Percentiles rank a stretch among this genome's conserved stretches.
Conservation (phyloP, 1,140 invertebrate species). For the Atta colombica region DNA sequence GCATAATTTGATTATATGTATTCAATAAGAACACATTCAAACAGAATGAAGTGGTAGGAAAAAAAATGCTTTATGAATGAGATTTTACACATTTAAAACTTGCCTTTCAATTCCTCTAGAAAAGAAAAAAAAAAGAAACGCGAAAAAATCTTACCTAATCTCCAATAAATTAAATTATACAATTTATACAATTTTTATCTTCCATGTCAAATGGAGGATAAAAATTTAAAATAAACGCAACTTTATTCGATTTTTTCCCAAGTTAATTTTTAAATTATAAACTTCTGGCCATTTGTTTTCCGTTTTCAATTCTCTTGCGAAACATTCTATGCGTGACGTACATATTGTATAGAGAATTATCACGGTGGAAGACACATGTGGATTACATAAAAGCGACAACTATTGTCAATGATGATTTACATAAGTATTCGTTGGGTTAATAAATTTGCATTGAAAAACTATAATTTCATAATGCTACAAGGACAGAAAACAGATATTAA, state of each 20-base stretch:
- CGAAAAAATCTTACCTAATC: background rate
- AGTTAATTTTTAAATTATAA: background rate
- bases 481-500: background rate
- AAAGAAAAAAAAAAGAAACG: background rate
- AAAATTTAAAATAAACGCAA: background rate
- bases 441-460: background rate
- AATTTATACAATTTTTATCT: background rate
- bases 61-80: background rate
- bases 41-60: background rate
- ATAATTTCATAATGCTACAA: background rate
- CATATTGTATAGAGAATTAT: constrained; percentile 6
- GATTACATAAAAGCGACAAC: constrained; percentile 68
- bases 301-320: background rate
- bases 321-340: background rate
- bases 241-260: background rate
- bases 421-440: background rate
- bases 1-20: background rate
- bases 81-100: background rate
- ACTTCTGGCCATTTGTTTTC: background rate
- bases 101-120: background rate
- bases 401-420: background rate
- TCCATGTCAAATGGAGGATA: background rate
- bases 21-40: background rate
- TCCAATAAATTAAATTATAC: constrained; percentile 13
- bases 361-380: background rate